A percentile compares a stretch with the other conserved stretches of the same genome.
Conservation (phyloP, 2,888 invertebrate genomes). For the Venusia cambrica region DNA sequence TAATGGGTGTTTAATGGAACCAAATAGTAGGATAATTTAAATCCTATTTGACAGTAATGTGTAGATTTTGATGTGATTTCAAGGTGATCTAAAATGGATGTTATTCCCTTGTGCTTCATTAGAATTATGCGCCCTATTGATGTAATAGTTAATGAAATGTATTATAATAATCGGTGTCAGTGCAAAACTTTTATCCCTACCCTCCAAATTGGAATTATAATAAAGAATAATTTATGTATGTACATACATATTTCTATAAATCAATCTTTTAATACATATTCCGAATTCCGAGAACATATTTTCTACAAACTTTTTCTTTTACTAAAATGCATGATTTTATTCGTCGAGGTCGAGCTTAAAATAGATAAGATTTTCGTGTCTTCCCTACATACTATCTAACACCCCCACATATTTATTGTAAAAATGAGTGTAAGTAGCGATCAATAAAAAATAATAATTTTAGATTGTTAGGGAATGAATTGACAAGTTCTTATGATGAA, state of each 20-base stretch:
- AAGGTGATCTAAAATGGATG: slow-evolving; percentile 30
- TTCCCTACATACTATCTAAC: slow-evolving; percentile 34
- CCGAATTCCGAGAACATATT: too few species aligned
- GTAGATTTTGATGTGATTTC: slow-evolving; percentile 37
- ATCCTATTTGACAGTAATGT: slow-evolving; percentile 25
- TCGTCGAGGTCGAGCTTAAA: slow-evolving; percentile 49
- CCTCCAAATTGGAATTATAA: too few species aligned
- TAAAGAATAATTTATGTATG: too few species aligned
- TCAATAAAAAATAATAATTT: slow-evolving; percentile 12
- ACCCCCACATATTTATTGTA: slow-evolving; percentile 16
- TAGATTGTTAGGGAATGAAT: slow-evolving; percentile 26
- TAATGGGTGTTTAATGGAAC: slow-evolving; percentile 78
- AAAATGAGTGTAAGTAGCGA: slow-evolving; percentile 19
- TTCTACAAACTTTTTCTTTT: slow-evolving; percentile 18
- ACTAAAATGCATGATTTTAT: slow-evolving; percentile 22
- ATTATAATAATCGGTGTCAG: too few species aligned
- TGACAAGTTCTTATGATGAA: slow-evolving; percentile 38
- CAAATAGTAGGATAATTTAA: slow-evolving; percentile 53
- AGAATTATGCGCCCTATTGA: slow-evolving; percentile 9
- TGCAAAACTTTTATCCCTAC: too few species aligned
- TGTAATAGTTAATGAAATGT: too few species aligned
- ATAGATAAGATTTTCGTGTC: slow-evolving; percentile 44
- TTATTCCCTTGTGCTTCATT: slow-evolving; percentile 4
- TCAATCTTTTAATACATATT: too few species aligned
- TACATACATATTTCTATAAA: too few species aligned